Evolutionary conservation across 2,113 vertebrate genomes (phyloP).

Genomic region (Mirounga angustirostris): DNA sequence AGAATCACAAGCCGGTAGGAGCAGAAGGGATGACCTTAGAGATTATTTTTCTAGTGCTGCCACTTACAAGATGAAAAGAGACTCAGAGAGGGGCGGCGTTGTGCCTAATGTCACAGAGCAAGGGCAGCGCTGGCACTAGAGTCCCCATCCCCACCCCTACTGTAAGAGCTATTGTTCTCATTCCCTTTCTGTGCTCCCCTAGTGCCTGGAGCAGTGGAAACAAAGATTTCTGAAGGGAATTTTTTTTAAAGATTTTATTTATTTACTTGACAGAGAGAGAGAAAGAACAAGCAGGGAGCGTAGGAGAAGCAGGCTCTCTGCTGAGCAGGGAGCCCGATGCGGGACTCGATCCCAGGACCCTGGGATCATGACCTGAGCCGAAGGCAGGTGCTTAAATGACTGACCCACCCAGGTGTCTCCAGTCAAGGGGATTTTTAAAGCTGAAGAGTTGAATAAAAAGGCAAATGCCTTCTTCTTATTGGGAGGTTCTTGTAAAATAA

Average conservation of each 20-base stretch:
- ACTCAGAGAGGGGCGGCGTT: accelerated
- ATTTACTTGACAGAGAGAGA: no score
- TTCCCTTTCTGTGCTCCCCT: neutral
- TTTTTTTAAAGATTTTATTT: no score
- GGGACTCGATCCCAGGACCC: no score
- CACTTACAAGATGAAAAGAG: neutral
- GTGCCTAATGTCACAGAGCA: neutral
- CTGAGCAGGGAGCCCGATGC: no score
- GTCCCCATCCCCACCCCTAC: no score
- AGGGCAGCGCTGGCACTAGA: neutral
- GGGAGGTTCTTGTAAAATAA: neutral
- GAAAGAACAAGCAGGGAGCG: no score
- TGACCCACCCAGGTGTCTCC: no score
- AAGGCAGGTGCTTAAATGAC: no score
- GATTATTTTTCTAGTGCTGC: neutral
- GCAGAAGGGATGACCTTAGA: neutral
- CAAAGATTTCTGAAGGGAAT: neutral
- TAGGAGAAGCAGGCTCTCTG: no score
- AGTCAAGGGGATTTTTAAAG: neutral
- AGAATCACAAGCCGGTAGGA: neutral
- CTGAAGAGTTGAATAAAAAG: neutral
- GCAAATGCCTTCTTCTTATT: neutral
- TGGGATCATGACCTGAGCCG: no score
- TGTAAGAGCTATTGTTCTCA: neutral
- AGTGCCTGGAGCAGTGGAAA: neutral